Conservation (phyloP, 37 sponge, comb jelly and placozoan species). For the Ianthella basta region DNA sequence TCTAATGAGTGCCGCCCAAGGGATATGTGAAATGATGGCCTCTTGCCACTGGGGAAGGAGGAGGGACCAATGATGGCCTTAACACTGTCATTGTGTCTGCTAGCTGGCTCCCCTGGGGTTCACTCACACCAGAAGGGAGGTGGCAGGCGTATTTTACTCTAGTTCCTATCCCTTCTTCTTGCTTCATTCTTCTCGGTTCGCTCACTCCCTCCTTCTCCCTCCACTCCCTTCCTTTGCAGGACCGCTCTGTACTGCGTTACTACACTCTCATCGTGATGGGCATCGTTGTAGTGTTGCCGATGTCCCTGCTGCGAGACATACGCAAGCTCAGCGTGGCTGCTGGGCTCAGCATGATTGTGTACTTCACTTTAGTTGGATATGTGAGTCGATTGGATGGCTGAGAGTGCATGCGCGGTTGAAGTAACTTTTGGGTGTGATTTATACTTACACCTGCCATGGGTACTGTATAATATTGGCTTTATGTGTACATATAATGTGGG, state of each 20-base stretch:
- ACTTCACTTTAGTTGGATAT: background rate
- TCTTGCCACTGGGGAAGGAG: too few species aligned
- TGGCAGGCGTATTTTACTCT: too few species aligned
- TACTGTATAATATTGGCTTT: too few species aligned
- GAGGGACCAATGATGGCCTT: too few species aligned
- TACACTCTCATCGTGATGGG: conserved; percentile 44
- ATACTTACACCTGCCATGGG: too few species aligned
- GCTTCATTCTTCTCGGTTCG: background rate
- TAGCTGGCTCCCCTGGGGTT: too few species aligned
- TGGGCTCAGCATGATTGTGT: conserved; percentile 14
- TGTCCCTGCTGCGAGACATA: conserved; percentile 59
- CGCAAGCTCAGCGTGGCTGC: conserved; percentile 45
- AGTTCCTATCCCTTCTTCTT: background rate
- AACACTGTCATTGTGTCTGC: too few species aligned
- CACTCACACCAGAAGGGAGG: too few species aligned
- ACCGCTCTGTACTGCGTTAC: conserved; percentile 37
- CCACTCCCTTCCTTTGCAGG: conserved; percentile 13
- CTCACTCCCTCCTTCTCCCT: background rate
- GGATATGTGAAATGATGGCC: too few species aligned
- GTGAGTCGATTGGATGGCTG: conserved; percentile 9
- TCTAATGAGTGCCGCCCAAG: too few species aligned
- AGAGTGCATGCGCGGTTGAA: background rate
- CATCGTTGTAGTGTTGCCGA: conserved; percentile 63
- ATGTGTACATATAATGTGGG: too few species aligned
- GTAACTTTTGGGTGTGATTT: too few species aligned